Percentiles rank a stretch among this genome's conserved stretches.
Conservation (phyloP, 2,113 vertebrate genomes). For the Callipepla squamata region DNA sequence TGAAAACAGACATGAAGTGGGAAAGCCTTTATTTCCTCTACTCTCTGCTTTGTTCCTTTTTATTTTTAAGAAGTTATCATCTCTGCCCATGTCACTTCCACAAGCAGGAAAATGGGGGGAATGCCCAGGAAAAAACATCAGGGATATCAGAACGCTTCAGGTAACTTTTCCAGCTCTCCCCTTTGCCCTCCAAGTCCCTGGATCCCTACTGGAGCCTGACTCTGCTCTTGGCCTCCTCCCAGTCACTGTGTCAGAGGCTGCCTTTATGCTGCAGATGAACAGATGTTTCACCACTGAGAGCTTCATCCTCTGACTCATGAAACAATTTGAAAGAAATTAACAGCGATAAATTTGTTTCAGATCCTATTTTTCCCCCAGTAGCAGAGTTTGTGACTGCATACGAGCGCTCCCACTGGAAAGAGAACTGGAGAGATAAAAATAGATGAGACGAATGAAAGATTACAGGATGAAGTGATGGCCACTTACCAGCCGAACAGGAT, state of each 20-base stretch:
- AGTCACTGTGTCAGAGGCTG: background rate
- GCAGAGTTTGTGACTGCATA: background rate
- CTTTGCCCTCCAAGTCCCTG: background rate
- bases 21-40: background rate
- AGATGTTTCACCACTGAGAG: background rate
- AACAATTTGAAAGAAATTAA: constrained; percentile 3
- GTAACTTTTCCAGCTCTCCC: background rate
- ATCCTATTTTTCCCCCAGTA: background rate
- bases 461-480: constrained; percentile 1
- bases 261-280: background rate
- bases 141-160: background rate
- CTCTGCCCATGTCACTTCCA: background rate
- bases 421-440: constrained; percentile 30
- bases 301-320: background rate
- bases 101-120: background rate
- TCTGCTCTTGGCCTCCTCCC: background rate
- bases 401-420: background rate
- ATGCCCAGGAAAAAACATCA: background rate
- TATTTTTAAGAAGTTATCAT: background rate
- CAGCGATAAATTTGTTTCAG: background rate
- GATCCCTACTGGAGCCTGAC: background rate
- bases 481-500: background rate
- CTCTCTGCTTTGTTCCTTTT: background rate
- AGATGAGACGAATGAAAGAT: constrained; percentile 4
- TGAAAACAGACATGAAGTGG: background rate